Evolutionary conservation across 2,888 invertebrate species (phyloP).

Genomic region (Ferrisia virgata): DNA sequence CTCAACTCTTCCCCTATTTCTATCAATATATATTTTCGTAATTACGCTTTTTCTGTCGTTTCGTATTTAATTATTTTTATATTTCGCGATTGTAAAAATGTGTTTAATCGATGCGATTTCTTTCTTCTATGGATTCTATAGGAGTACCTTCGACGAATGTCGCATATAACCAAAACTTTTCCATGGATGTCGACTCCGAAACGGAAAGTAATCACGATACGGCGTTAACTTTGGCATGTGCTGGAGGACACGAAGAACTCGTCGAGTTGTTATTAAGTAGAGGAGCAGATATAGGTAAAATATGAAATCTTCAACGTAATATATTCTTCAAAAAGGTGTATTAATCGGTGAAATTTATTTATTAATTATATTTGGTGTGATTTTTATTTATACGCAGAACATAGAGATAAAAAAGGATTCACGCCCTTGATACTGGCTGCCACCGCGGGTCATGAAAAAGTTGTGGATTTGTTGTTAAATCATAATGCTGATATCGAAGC

Average conservation of each 20-base stretch:
- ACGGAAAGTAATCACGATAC: slow-evolving; percentile 99
- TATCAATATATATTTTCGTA: no score
- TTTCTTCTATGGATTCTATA: no score
- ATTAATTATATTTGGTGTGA: slow-evolving; percentile 49
- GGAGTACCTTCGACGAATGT: slow-evolving; percentile 50
- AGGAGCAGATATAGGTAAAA: slow-evolving; percentile 75
- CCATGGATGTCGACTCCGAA: slow-evolving; percentile 93
- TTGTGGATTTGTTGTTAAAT: slow-evolving; percentile 89
- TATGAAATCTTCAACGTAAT: no score
- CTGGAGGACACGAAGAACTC: slow-evolving; percentile 93
- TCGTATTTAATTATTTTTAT: not conserved
- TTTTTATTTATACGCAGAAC: slow-evolving; percentile 71
- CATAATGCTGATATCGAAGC: slow-evolving; percentile 97
- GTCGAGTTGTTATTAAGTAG: slow-evolving; percentile 86
- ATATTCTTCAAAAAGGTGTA: no score
- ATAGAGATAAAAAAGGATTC: slow-evolving; percentile 98
- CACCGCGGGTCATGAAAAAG: slow-evolving; percentile 89
- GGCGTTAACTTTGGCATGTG: slow-evolving; percentile 93
- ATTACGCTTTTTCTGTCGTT: no score
- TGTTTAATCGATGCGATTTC: no score
- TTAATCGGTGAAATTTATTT: slow-evolving; percentile 39
- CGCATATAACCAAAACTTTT: slow-evolving; percentile 54
- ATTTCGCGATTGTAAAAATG: not conserved
- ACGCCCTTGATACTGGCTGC: slow-evolving; percentile 96
- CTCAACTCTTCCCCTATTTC: no score